A percentile compares a stretch with the other conserved stretches of the same genome.
Evolutionary conservation across 2,797 vertebrate genomes (phyloP).

Genomic region (Acanthurus tractus): DNA sequence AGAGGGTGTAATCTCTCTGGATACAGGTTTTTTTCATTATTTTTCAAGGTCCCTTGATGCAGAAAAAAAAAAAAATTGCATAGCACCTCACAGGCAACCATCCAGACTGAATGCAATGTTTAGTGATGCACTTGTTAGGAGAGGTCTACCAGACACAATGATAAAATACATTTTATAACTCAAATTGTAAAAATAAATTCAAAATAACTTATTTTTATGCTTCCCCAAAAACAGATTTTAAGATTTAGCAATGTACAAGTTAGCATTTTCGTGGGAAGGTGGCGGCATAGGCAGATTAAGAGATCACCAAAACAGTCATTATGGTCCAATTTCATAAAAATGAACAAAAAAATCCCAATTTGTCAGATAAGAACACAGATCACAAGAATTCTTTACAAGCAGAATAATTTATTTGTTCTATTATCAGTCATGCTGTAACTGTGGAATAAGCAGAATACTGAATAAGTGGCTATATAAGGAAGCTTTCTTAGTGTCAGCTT

Average conservation of each 20-base stretch:
- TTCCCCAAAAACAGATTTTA: too few species aligned
- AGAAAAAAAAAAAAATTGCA: background rate
- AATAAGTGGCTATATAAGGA: background rate
- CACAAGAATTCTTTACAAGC: background rate
- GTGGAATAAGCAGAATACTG: background rate
- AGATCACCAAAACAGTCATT: too few species aligned
- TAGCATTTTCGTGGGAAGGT: too few species aligned
- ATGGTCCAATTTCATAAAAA: too few species aligned
- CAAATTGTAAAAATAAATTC: background rate
- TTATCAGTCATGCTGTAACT: background rate
- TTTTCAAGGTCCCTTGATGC: constrained; percentile 1
- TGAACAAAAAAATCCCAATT: too few species aligned
- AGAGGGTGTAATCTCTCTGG: background rate
- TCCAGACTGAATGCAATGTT: background rate
- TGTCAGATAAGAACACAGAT: too few species aligned
- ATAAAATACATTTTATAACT: background rate
- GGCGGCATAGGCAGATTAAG: too few species aligned
- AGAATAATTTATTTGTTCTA: background rate
- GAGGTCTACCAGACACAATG: too few species aligned
- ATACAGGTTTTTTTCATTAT: background rate
- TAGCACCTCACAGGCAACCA: background rate
- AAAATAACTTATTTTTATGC: background rate
- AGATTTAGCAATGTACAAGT: too few species aligned
- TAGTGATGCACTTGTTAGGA: background rate
- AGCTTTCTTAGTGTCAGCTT: background rate